Base-by-base conservation (phyloP, 1,140 invertebrate species). In the Drosophila melanica region DNA sequence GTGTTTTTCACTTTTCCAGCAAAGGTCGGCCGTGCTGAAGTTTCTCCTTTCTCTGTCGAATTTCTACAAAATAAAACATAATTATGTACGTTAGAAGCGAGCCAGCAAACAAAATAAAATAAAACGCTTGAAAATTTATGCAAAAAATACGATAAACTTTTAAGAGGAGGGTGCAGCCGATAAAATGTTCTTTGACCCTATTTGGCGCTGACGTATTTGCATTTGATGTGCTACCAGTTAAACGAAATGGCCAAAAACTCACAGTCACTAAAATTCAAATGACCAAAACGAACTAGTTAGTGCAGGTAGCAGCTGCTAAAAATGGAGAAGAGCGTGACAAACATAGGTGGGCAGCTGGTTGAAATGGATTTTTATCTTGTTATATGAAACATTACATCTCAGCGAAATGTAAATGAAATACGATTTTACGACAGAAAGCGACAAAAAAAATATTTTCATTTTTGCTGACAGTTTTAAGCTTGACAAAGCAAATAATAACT, bases 1-100 rank as follows among this genome's bases (percentile, higher is more conserved):
- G 71, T 72, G 67, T 76, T 86, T 87, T 79, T 82, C 79, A 82
- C 79, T 79, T 87, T 87, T 75, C 48, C 60, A 51, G 12, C 51
- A 57, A 37, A 44, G 45, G 59, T 63, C 16, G 11, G 42, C 14
- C 8, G 9, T 16, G 37, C 37, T 35, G 27, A 16, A 35, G 14
- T 18, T 35, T 55, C 39, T 48, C 63, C 63, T 53, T 74, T 73
- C 64, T 68, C 64, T 68, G 57, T 58, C 35, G 59, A 51, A 60
- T 73, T 54, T 68, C 70, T 73, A 41, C 30, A 65, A 73, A 42
- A 68, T 35, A 59, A 67, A 59, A 48, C 3, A 54, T 23, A 60
- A 23, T 55, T 60, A 54, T 48, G 60, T 59, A 47, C 64, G 23
- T 67, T 51, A 48, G 10, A 60, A 68, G n/a, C 51, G 30, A 37